Conservation (phyloP, 2,888 invertebrate genomes). For the Danaus chrysippus region DNA sequence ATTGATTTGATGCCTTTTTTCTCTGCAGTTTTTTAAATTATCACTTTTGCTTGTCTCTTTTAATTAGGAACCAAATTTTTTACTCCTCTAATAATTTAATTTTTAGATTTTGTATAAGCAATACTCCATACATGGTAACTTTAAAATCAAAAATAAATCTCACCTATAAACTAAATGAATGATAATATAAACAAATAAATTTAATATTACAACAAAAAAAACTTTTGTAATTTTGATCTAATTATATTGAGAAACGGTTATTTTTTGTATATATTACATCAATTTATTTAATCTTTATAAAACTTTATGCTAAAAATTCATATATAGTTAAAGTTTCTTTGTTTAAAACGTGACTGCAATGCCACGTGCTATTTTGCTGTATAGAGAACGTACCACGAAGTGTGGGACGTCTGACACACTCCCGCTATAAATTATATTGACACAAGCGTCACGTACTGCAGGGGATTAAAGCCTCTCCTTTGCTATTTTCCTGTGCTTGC, state of each 20-base stretch:
- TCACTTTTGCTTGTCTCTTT: too few species aligned
- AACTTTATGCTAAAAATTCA: slow-evolving; percentile 23
- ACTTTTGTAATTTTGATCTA: too few species aligned
- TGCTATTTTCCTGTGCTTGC: slow-evolving; percentile 23
- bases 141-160: too few species aligned
- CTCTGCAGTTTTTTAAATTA: too few species aligned
- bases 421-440: slow-evolving; percentile 42
- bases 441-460: slow-evolving; percentile 49
- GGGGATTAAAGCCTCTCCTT: slow-evolving; percentile 46
- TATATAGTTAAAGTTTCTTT: slow-evolving; percentile 28
- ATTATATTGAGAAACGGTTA: neutral
- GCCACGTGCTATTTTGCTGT: slow-evolving; percentile 25
- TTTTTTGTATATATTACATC: neutral
- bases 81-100: too few species aligned
- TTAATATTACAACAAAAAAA: too few species aligned
- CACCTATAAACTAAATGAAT: too few species aligned
- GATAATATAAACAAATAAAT: too few species aligned
- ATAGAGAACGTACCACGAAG: slow-evolving; percentile 1
- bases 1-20: too few species aligned
- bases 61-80: too few species aligned
- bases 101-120: too few species aligned
- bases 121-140: too few species aligned
- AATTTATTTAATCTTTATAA: neutral
- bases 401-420: slow-evolving; percentile 26
- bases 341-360: slow-evolving; percentile 30